A percentile compares a stretch with the other conserved stretches of the same genome.
Conservation (phyloP, 2,888 invertebrate genomes). For the Thyatira batis region DNA sequence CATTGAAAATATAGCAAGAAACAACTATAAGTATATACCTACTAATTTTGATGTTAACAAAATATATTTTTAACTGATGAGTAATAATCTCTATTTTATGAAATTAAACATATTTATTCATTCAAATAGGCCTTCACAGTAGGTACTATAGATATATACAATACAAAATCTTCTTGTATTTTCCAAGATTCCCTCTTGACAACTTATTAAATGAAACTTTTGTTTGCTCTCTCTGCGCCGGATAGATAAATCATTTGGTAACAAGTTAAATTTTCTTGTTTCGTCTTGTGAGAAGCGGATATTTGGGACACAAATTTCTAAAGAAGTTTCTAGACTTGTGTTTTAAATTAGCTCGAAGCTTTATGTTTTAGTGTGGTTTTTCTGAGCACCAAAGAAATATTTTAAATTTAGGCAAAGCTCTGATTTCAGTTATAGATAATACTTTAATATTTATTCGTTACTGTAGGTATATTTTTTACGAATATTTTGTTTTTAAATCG, state of each 20-base stretch:
- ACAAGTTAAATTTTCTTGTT: conserved; percentile 27
- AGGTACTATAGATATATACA: too few species aligned
- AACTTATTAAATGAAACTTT: conserved; percentile 41
- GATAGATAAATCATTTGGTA: conserved; percentile 40
- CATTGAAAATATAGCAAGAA: too few species aligned
- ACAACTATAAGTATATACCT: too few species aligned
- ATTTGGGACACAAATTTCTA: conserved; percentile 28
- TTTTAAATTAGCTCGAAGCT: conserved; percentile 14
- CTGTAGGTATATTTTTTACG: neutral
- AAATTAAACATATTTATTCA: too few species aligned
- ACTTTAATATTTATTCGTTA: neutral
- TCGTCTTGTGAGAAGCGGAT: conserved; percentile 29
- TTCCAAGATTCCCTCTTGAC: neutral
- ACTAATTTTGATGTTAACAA: too few species aligned
- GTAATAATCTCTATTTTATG: too few species aligned
- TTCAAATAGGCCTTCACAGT: too few species aligned
- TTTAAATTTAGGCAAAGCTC: neutral
- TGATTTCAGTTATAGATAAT: neutral
- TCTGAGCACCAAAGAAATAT: neutral
- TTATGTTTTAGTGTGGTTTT: conserved; percentile 5
- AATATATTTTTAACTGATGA: too few species aligned
- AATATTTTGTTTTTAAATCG: neutral
- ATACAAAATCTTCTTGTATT: neutral
- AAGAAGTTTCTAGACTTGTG: conserved; percentile 15
- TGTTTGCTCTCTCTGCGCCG: conserved; percentile 29